phyloP scores from a whole-genome alignment of 64 coral and sea anemone species.

The Pocillopora verrucosa region DNA sequence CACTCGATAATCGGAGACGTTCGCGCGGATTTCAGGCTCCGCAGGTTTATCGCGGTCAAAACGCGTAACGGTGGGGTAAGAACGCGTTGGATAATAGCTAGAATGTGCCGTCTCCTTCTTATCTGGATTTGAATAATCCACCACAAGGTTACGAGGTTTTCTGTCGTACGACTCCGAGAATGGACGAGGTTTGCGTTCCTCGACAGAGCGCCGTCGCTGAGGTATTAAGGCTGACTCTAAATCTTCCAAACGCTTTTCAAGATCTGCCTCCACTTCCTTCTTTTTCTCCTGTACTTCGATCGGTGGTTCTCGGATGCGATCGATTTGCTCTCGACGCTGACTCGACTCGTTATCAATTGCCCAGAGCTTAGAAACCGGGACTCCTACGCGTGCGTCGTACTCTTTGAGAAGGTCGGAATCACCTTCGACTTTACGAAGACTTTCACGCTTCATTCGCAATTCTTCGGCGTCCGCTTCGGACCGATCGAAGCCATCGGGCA shows the following conservation, averaged over 20 bases:
- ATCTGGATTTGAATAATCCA: conserved; percentile 60
- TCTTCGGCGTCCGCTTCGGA: conserved; percentile 54
- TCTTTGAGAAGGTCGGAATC: conserved; percentile 65
- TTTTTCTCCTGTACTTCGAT: conserved; percentile 41
- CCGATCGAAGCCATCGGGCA: conserved; percentile 16
- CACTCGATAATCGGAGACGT: conserved; percentile 45
- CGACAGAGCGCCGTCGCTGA: conserved; percentile 40
- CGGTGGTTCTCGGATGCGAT: conserved; percentile 54
- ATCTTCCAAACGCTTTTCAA: conserved; percentile 64
- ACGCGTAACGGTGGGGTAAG: conserved; percentile 29
- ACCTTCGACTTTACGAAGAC: conserved; percentile 78
- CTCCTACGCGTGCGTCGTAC: conserved; percentile 82
- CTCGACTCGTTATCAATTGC: conserved; percentile 78
- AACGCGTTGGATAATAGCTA: conserved; percentile 65
- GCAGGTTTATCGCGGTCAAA: conserved; percentile 24
- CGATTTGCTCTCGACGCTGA: conserved; percentile 55
- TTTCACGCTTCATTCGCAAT: conserved; percentile 69
- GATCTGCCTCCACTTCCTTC: conserved; percentile 50
- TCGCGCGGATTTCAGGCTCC: conserved; percentile 54
- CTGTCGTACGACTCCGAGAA: conserved; percentile 37
- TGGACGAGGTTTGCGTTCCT: conserved; percentile 56
- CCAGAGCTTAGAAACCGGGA: conserved; percentile 82
- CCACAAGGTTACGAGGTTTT: conserved; percentile 78
- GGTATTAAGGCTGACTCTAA: conserved; percentile 37
- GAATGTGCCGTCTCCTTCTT: conserved; percentile 57